phyloP scores from a whole-genome alignment of 2,888 invertebrate species.

The Lochmaea capreae region DNA sequence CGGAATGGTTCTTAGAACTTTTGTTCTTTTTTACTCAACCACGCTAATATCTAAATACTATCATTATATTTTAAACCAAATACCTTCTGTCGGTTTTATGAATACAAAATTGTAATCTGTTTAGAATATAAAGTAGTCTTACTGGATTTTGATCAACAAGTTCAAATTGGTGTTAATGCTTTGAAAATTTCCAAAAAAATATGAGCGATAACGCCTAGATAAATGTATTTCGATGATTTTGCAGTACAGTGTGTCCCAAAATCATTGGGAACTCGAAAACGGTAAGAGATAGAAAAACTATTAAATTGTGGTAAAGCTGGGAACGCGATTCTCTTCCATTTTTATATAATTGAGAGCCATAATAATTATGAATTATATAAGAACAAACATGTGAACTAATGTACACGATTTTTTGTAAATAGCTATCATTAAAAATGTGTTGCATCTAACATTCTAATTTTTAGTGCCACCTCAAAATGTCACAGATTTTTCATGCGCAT shows the following conservation, averaged over 20 bases:
- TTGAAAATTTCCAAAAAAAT: no score
- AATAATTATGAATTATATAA: no score
- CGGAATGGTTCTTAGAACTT: constrained; percentile 1
- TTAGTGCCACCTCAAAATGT: constrained; percentile 73
- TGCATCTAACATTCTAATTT: constrained; percentile 46
- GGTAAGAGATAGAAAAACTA: no score
- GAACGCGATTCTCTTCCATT: no score
- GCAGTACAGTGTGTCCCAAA: no score
- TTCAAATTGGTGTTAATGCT: neutral
- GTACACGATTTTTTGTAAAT: neutral
- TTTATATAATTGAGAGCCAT: no score
- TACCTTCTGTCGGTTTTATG: neutral
- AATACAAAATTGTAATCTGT: neutral
- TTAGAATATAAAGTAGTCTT: neutral
- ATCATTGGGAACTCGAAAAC: no score
- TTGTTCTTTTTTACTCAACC: neutral
- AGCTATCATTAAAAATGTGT: constrained; percentile 19
- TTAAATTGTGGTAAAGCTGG: no score
- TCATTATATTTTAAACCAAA: neutral
- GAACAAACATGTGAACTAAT: no score
- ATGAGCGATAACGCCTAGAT: no score
- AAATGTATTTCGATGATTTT: no score
- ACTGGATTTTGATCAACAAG: neutral
- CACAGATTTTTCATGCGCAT: constrained; percentile 78
- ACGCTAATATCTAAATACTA: neutral